Evolutionary conservation across 1,140 invertebrate species (phyloP).

Genomic region (Zaprionus davidi): DNA sequence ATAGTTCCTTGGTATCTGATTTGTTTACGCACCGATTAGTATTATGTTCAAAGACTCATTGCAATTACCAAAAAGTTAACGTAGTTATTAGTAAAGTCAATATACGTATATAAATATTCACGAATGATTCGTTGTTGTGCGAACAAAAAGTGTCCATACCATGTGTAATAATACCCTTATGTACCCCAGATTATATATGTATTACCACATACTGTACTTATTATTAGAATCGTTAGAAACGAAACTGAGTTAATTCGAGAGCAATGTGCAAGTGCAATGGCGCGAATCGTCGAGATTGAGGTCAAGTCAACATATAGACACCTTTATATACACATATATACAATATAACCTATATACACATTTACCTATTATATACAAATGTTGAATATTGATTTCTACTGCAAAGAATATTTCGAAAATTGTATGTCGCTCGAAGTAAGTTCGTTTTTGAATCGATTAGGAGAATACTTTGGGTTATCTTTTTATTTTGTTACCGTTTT

Average conservation of each 20-base stretch:
- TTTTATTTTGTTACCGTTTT: slow-evolving; percentile 16
- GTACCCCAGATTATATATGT: slow-evolving; percentile 18
- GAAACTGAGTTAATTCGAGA: slow-evolving; percentile 27
- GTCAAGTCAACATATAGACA: slow-evolving; percentile 8
- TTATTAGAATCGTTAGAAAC: slow-evolving; percentile 29
- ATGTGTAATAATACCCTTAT: not conserved
- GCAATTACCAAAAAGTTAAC: slow-evolving; percentile 54
- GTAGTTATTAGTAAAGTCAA: slow-evolving; percentile 38
- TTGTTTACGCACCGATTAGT: slow-evolving; percentile 19
- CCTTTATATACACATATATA: slow-evolving; percentile 39
- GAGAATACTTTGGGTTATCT: not conserved
- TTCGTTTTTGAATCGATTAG: slow-evolving; percentile 1
- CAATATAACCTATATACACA: slow-evolving; percentile 56
- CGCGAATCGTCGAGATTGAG: slow-evolving; percentile 22
- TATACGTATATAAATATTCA: slow-evolving; percentile 11
- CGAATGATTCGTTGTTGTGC: slow-evolving; percentile 11
- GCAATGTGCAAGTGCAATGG: slow-evolving; percentile 43
- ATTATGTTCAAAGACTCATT: slow-evolving; percentile 50
- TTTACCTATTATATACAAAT: slow-evolving; percentile 39
- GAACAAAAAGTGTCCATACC: slow-evolving; percentile 19
- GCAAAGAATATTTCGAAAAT: slow-evolving; percentile 46
- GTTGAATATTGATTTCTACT: slow-evolving; percentile 52
- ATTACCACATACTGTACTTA: slow-evolving; percentile 14
- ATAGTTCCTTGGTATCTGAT: slow-evolving; percentile 42
- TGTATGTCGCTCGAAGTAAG: slow-evolving; percentile 5